Evolutionary conservation across 1,140 invertebrate species (phyloP), one percentile per base, ranked within the genome.

Genomic region (Helicoverpa armigera): DNA sequence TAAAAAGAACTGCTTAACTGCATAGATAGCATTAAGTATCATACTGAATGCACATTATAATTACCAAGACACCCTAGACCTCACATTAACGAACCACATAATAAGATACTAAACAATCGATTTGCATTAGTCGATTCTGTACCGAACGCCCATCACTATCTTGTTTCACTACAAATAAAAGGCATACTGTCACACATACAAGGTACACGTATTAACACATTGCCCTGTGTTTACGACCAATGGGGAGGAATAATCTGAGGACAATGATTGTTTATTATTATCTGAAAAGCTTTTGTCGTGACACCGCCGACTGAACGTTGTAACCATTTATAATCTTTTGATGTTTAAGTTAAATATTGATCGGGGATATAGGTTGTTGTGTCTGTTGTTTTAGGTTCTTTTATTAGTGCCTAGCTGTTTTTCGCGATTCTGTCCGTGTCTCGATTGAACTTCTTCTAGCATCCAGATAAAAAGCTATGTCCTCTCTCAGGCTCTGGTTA

Each of bases 191-290:
- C 76, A 72, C 56, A 79, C 67, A 70, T 79, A 78, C 53, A 61
- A 4, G 50, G n/a, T n/a, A n/a, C 74, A 75, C 77, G 85, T 90
- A 92, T 92, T 92, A 91, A 92, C 89, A 91, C 91, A 89, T 77
- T 67, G 60, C 58, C 75, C 18, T 91, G 87, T 88, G 85, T 91
- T 91, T 89, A 91, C 85, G 88, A 91, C 81, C 86, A 85, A 85
- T 86, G 82, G 87, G 89, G 88, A 88, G 91, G 90, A 90, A 92
- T 92, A 93, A 90, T 89, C 80, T 77, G 81, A 86, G 90, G 89
- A 91, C 90, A 91, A 93, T 93, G 90, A 92, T 92, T 90, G 91
- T 93, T 92, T 92, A 92, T 91, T 92, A 92, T 91, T 82, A 85
- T 86, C 89, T 85, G 85, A 77, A 85, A 84, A 74, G 53, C 90